Percentiles rank a stretch among this genome's conserved stretches.
These are phyloP conservation scores for Noctua fimbriata DNA, from an alignment of 2,888 invertebrate genomes.

Conservation along the genomic window DNA sequence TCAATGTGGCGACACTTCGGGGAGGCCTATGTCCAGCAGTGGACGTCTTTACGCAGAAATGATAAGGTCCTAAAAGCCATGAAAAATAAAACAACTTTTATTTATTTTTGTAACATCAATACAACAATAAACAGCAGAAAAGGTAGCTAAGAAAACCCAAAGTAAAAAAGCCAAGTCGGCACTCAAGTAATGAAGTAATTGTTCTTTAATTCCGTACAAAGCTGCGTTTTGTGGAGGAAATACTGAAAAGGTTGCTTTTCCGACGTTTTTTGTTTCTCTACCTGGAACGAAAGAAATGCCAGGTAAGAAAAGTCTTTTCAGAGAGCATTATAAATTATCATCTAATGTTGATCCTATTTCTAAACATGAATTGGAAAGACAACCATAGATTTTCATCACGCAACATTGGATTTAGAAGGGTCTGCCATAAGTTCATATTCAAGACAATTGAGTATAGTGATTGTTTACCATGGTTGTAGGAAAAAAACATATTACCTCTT, in stretches of 20 bases:
- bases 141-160: conserved; percentile 36
- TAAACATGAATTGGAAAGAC: background rate
- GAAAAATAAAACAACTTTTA: conserved; percentile 13
- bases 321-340: conserved; percentile 20
- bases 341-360: background rate
- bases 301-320: conserved; percentile 7
- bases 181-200: conserved; percentile 59
- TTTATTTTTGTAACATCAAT: conserved; percentile 6
- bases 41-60: too few species aligned
- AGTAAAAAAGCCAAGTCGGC: conserved; percentile 41
- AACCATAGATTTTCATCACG: background rate
- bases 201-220: conserved; percentile 51
- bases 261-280: conserved; percentile 23
- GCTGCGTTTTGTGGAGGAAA: conserved; percentile 35
- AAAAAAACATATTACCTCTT: background rate
- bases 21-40: too few species aligned
- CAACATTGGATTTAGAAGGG: background rate
- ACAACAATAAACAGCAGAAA: conserved; percentile 19
- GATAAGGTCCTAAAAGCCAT: conserved; percentile 8
- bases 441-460: background rate
- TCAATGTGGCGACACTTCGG: too few species aligned
- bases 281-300: conserved; percentile 6
- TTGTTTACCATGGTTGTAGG: background rate
- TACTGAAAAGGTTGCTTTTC: conserved; percentile 34
- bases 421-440: background rate